phyloP scores from a whole-genome alignment of 1,140 invertebrate genomes.

The Sipha flava region DNA sequence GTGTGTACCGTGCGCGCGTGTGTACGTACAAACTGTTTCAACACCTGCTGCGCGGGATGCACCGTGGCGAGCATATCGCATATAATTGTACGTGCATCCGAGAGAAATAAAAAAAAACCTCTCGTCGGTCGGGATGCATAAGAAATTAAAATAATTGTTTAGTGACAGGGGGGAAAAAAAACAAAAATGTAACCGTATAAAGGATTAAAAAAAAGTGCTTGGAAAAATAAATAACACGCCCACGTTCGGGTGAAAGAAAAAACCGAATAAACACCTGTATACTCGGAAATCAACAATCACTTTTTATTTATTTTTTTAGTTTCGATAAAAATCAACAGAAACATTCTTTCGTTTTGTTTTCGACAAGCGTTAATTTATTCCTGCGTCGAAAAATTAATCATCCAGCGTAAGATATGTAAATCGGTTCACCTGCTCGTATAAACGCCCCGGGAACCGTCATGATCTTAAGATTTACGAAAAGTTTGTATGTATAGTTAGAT shows the following conservation, averaged over 20 bases:
- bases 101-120: background rate
- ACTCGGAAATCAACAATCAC: background rate
- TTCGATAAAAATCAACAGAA: slow-evolving; percentile 17
- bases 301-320: background rate
- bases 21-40: background rate
- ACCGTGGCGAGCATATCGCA: background rate
- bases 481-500: background rate
- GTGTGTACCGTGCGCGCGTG: background rate
- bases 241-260: background rate
- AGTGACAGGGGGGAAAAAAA: background rate
- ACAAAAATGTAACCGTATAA: background rate
- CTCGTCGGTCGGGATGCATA: background rate
- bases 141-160: slow-evolving; percentile 15
- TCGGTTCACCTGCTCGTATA: background rate
- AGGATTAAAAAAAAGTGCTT: background rate
- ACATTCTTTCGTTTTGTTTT: slow-evolving; percentile 8
- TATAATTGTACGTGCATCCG: background rate
- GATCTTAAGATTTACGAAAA: background rate
- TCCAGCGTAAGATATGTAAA: background rate
- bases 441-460: background rate
- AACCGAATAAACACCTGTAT: slow-evolving; percentile 12
- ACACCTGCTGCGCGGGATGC: slow-evolving; percentile 1
- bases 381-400: background rate
- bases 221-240: slow-evolving; percentile 17
- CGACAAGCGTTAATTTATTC: slow-evolving; percentile 26